phyloP scores from a whole-genome alignment of 2,797 vertebrate species.

The Zenarchopterus dispar region DNA sequence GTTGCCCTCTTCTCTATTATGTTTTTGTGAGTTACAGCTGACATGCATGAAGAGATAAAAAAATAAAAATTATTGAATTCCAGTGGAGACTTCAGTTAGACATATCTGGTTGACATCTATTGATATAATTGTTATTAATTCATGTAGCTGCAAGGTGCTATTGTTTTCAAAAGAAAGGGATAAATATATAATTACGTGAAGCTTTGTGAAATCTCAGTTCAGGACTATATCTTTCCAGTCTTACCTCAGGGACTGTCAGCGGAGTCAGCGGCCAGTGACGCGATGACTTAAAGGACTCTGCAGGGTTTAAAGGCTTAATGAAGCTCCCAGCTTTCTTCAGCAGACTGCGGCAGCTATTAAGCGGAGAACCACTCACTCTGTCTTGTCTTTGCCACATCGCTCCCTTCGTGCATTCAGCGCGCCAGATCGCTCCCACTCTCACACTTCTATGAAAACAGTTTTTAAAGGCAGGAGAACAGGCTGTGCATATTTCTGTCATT shows the following conservation, averaged over 20 bases:
- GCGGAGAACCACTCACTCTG: slow-evolving; percentile 45
- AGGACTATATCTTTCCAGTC: slow-evolving; percentile 33
- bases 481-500: slow-evolving; percentile 16
- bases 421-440: slow-evolving; percentile 55
- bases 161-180: slow-evolving; percentile 27
- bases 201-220: slow-evolving; percentile 28
- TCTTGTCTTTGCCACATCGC: slow-evolving; percentile 48
- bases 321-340: slow-evolving; percentile 70
- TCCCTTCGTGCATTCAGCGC: slow-evolving; percentile 35
- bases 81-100: not conserved
- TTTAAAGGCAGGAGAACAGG: slow-evolving; percentile 46
- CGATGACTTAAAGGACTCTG: slow-evolving; percentile 75
- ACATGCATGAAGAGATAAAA: too few relatives aligned
- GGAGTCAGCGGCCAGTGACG: slow-evolving; percentile 62
- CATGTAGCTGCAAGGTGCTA: slow-evolving; percentile 14
- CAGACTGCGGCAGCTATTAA: slow-evolving; percentile 63
- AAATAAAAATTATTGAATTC: not conserved
- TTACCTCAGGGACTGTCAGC: slow-evolving; percentile 50
- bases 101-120: not conserved
- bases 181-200: slow-evolving; percentile 15
- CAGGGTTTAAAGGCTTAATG: slow-evolving; percentile 80
- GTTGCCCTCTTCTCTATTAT: not conserved
- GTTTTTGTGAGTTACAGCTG: not conserved
- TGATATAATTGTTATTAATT: slow-evolving; percentile 8
- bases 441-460: slow-evolving; percentile 53